Evolutionary conservation across 2,888 invertebrate species (phyloP), one percentile per base, ranked within the genome.

Genomic region (Drosophila atripex): DNA sequence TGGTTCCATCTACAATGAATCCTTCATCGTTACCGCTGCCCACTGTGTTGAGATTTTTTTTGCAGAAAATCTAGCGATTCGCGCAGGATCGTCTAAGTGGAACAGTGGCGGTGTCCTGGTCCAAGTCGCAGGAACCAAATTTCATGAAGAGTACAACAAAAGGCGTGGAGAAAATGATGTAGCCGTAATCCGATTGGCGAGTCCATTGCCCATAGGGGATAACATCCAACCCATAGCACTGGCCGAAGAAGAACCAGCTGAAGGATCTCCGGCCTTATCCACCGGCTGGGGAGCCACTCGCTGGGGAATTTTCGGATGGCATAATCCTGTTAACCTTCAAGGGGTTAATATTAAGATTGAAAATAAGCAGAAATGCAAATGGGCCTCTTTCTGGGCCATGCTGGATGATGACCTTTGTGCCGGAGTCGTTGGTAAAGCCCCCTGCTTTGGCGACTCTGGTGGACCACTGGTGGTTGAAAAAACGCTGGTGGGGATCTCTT

Each of bases 401-500:
- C 39, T 8, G 14, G 16, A 39, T 1, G 39, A 39, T 14, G 14
- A 14, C 9, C 18, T 41, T 18, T 41, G 41, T 11, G 41, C 41
- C 16, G 41, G 41, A 18, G 14, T 8, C 3, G 14, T 18, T 3
- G 41, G 41, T 1, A 8, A 11, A 1, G 18, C 41, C 41, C 14
- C 9, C 11, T 41, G 41, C 41, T 9, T 4, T 3, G 41, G 21
- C 3, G 49, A 18, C 5, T 41, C 11, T 11, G 25, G 45, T 0
- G 3, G 14, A 2, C 5, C 2, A 3, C 4, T 8, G 18, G 41
- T 41, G 16, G 41, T 4, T 2, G 21, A 32, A 14, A 32, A 25
- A 1, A 3, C 47, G 12, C 55, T 72, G 9, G 32, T 69, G 8
- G 71, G 71, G 3, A 41, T 41, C 41, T 16, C 41, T 18, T 41